These are phyloP conservation scores for Neomicropteryx cornuta DNA, from an alignment of 1,140 invertebrate species.

Conservation along the genomic window DNA sequence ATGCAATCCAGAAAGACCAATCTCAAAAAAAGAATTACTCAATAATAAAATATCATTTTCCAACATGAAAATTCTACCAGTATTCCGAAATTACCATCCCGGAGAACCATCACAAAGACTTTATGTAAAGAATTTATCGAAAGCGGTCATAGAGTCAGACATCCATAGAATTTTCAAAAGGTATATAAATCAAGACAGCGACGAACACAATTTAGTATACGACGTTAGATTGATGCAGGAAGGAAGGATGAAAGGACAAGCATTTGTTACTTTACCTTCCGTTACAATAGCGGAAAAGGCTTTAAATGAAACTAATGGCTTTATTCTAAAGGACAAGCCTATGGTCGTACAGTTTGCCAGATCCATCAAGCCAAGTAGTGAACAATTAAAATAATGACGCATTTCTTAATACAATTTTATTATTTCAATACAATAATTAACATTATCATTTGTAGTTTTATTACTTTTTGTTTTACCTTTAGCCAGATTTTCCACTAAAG, in stretches of 20 bases:
- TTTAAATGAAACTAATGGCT: slow-evolving; percentile 80
- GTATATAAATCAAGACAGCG: slow-evolving; percentile 40
- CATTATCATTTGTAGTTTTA: slow-evolving; percentile 17
- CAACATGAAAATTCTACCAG: slow-evolving; percentile 66
- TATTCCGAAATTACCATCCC: slow-evolving; percentile 79
- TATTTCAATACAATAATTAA: slow-evolving; percentile 34
- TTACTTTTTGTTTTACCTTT: slow-evolving; percentile 18
- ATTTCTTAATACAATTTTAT: slow-evolving; percentile 31
- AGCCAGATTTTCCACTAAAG: slow-evolving; percentile 27
- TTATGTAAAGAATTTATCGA: slow-evolving; percentile 89
- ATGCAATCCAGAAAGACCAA: slow-evolving; percentile 16
- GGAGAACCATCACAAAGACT: slow-evolving; percentile 72
- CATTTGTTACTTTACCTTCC: slow-evolving; percentile 72
- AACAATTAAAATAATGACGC: slow-evolving; percentile 32
- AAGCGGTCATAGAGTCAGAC: slow-evolving; percentile 64
- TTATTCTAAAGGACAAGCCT: slow-evolving; percentile 75
- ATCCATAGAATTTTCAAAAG: slow-evolving; percentile 68
- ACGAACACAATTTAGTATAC: slow-evolving; percentile 48
- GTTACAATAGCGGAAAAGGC: slow-evolving; percentile 62
- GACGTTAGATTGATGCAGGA: slow-evolving; percentile 87
- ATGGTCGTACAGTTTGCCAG: slow-evolving; percentile 86
- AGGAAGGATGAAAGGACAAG: slow-evolving; percentile 93
- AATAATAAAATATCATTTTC: slow-evolving; percentile 56
- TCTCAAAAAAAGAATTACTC: slow-evolving; percentile 46
- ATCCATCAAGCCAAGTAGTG: no score